Base-by-base conservation (phyloP, 2,797 vertebrate genomes). In the Poeciliopsis paucimaculata region DNA sequence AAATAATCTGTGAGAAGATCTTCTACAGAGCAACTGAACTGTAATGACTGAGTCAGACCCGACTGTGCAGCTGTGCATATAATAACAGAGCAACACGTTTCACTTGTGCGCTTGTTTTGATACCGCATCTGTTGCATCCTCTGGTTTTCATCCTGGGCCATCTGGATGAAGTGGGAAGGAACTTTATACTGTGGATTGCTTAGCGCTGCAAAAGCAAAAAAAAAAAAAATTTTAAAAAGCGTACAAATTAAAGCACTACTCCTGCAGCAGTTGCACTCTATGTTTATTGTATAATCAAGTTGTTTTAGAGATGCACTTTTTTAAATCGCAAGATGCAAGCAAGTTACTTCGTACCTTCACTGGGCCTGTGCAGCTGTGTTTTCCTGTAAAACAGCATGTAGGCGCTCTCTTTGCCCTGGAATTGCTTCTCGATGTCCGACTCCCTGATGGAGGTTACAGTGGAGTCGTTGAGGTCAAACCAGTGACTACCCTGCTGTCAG, bases 311-410 rank as follows among this genome's bases (percentile, higher is more conserved):
- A 70, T 16, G 71, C 60, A 49, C 47, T 53, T 51, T 84, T 53
- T 66, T 60, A 12, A 77, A 43, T 34, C 68, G 3, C 12, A 71
- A 45, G 68, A 45, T 45, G 41, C 68, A 71, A 77, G 2, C 72
- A 78, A 79, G 18, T 28, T 82, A 62, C 79, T 6, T 87, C 4
- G 91, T 90, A 98, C 98, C 98, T 95, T 97, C 96, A 15, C 78
- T 78, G 0, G 98, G 97, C 80, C 98, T 96, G 84, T 94, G 93
- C 84, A 99, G 91, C 80, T 93, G 95, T 77, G 95, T 94, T 91
- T 97, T 97, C 80, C 98, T 96, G 90, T 99, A 99, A 88, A 99
- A 99, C 86, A 99, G 94, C 98, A 99, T 99, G 94, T 99, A 99
- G 79, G 98, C 98, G 43, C 98, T 99, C 94, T 99, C 98, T 93